Percentiles rank a stretch among this genome's conserved stretches.
Conservation (phyloP, 2,888 invertebrate species). For the Tipula lateralis region DNA sequence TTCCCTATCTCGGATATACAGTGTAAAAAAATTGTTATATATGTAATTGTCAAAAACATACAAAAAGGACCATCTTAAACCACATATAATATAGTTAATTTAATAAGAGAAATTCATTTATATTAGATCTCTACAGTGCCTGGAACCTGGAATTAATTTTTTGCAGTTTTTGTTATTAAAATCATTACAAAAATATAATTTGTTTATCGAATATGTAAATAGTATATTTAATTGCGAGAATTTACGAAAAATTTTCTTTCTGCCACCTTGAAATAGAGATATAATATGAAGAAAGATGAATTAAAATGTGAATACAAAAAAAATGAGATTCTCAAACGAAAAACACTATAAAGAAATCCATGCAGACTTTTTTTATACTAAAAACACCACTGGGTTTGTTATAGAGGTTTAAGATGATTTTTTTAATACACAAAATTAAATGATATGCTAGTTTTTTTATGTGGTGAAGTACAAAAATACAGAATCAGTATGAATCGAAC, state of each 20-base stretch:
- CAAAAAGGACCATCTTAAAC: slow-evolving; percentile 9
- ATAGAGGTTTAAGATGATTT: neutral
- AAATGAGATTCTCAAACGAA: neutral
- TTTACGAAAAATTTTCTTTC: neutral
- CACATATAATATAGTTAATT: neutral
- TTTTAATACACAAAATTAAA: neutral
- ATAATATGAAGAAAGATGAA: neutral
- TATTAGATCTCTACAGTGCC: slow-evolving; percentile 28
- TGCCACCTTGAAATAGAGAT: slow-evolving; percentile 27
- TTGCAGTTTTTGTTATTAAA: neutral
- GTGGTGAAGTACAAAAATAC: neutral
- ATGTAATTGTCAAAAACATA: neutral
- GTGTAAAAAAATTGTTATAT: neutral
- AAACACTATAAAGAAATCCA: neutral
- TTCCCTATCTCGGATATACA: neutral
- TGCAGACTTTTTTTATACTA: neutral
- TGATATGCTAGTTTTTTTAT: neutral
- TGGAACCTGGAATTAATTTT: slow-evolving; percentile 27
- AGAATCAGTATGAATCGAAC: neutral
- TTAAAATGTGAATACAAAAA: neutral
- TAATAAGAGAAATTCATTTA: slow-evolving; percentile 7
- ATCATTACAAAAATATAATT: neutral
- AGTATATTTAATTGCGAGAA: neutral
- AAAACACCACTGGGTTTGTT: neutral
- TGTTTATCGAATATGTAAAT: neutral